Evolutionary conservation across 1,140 invertebrate genomes (phyloP), one percentile per base, ranked within the genome.

Genomic region (Bombus huntii): DNA sequence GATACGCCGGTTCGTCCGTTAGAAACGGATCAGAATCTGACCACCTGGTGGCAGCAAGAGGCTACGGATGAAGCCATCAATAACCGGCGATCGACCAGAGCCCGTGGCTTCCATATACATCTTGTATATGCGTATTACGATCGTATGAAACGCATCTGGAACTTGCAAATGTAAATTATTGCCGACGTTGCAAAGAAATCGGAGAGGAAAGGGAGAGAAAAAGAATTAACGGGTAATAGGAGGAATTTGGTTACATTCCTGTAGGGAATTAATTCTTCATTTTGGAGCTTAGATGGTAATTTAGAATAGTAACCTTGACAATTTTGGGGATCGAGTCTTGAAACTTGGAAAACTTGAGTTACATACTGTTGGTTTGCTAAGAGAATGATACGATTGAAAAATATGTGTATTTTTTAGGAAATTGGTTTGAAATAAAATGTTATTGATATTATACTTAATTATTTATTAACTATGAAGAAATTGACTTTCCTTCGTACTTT

Each of bases 51-150:
- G 88, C 87, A 90, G 84, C 72, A 47, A 84, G 90, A 86, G 91
- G 82, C 77, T 74, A 86, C 83, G 90, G 90, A 93, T 93, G 83
- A 92, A 93, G 91, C 85, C 91, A 93, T 93, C 92, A 92, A 93
- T 93, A 93, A 93, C 88, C 85, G 85, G 90, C 89, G 88, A 92
- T 92, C 89, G 91, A 89, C 85, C 88, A 91, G 62, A 87, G 77
- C 74, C 81, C 65, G 31, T 68, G 18, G 80, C 39, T 57, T 44
- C 34, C 25, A 44, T 66, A 25, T 57, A 44, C 34, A 22, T 12
- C 22, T 8, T 44, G 39, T 81, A 39, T 53, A 72, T 75, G 87
- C 72, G 53, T 86, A 86, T 87, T 76, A 75, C 71, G 74, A 53
- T 53, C 47, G 18, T 53, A 53, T 53, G 47, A 89, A 81, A 73